Conservation (phyloP, 64 coral and sea anemone genomes). For the Dendrophyllia cribrosa region DNA sequence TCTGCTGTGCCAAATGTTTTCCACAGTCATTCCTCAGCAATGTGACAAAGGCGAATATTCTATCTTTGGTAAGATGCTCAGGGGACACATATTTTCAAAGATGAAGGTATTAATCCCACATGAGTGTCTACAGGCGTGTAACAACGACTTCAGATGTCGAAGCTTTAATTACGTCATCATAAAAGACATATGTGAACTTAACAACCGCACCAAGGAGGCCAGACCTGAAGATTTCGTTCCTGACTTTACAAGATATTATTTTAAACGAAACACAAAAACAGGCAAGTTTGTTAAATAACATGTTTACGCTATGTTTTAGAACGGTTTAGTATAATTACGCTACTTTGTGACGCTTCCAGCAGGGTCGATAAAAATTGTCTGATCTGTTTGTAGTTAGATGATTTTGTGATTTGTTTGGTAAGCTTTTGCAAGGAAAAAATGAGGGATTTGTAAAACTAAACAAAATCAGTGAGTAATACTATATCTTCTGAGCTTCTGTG, state of each 20-base stretch:
- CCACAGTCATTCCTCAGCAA: neutral
- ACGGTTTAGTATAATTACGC: no score
- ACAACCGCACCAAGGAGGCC: constrained; percentile 2
- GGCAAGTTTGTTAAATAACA: neutral
- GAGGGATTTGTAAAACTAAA: no score
- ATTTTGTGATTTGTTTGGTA: no score
- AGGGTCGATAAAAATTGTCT: no score
- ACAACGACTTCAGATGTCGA: neutral
- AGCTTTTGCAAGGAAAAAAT: no score
- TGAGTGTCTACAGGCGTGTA: neutral
- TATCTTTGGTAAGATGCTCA: constrained; percentile 9
- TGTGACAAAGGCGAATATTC: neutral
- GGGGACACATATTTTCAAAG: neutral
- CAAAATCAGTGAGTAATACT: no score
- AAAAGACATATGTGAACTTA: neutral
- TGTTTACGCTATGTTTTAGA: no score
- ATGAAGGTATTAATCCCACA: neutral
- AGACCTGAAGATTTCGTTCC: neutral
- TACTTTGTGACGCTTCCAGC: no score
- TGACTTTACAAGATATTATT: neutral
- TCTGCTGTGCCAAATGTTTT: neutral
- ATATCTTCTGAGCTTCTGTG: no score
- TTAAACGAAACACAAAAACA: neutral
- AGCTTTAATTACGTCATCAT: constrained; percentile 3
- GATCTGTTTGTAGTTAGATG: no score